Evolutionary conservation across 1,140 invertebrate genomes (phyloP).

Genomic region (Akabosia matsudoensis): DNA sequence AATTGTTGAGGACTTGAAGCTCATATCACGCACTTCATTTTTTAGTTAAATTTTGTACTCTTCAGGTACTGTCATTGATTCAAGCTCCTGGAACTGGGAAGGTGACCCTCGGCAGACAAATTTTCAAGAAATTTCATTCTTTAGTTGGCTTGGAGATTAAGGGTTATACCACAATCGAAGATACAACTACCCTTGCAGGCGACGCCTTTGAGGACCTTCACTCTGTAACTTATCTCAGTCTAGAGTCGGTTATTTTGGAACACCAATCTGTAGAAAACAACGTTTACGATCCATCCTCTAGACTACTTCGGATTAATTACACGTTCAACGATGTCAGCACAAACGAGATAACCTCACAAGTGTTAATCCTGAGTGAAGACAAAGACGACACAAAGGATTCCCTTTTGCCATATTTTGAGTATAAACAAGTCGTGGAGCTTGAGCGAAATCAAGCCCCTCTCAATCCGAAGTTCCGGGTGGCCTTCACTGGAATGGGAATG

Average conservation of each 20-base stretch:
- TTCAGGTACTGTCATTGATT: conserved; percentile 57
- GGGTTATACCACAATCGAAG: conserved; percentile 50
- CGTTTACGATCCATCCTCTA: neutral
- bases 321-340: neutral
- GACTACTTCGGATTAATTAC: neutral
- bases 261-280: conserved; percentile 28
- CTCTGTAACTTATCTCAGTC: conserved; percentile 38
- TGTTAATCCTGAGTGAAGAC: conserved; percentile 18
- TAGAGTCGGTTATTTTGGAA: conserved; percentile 34
- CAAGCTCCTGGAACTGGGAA: conserved; percentile 54
- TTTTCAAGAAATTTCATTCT: conserved; percentile 56
- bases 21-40: conserved; percentile 2
- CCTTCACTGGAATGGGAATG: conserved; percentile 59
- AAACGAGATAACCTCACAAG: conserved; percentile 1
- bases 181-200: conserved; percentile 17
- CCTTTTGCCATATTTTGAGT: conserved; percentile 62
- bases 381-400: conserved; percentile 9
- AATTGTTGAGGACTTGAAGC: neutral
- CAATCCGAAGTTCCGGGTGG: conserved; percentile 39
- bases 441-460: conserved; percentile 49
- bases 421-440: conserved; percentile 57
- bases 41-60: conserved; percentile 39
- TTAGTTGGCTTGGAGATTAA: conserved; percentile 61
- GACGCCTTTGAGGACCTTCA: conserved; percentile 27
- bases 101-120: conserved; percentile 54